Conservation (phyloP, 2,797 vertebrate species). For the Myoxocephalus aenaeus region DNA sequence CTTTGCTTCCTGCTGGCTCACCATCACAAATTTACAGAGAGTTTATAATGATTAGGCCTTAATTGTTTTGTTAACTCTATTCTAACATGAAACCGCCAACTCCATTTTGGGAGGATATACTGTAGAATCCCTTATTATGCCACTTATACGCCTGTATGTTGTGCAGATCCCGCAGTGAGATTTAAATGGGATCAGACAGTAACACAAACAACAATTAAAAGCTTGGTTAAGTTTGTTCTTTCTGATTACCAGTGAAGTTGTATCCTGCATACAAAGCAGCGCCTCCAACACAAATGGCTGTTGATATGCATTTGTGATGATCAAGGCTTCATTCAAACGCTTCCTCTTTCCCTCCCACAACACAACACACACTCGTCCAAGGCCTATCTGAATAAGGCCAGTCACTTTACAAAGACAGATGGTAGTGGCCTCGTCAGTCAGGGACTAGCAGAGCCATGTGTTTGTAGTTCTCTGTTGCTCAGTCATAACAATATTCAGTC, state of each 20-base stretch:
- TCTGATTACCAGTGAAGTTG: slow-evolving; percentile 79
- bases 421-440: slow-evolving; percentile 51
- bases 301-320: slow-evolving; percentile 68
- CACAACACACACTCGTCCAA: slow-evolving; percentile 52
- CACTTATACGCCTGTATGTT: slow-evolving; percentile 58
- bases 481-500: slow-evolving; percentile 59
- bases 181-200: slow-evolving; percentile 78
- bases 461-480: slow-evolving; percentile 39
- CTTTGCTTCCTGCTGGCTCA: slow-evolving; percentile 5
- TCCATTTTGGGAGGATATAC: slow-evolving; percentile 60
- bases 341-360: slow-evolving; percentile 54
- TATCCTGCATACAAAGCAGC: slow-evolving; percentile 69
- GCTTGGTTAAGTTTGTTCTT: slow-evolving; percentile 84
- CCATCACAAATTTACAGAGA: slow-evolving; percentile 23
- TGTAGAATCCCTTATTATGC: slow-evolving; percentile 61
- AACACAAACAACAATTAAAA: slow-evolving; percentile 86
- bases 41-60: slow-evolving; percentile 51
- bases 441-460: slow-evolving; percentile 31
- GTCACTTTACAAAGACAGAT: slow-evolving; percentile 68
- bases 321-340: slow-evolving; percentile 66
- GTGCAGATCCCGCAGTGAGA: slow-evolving; percentile 61
- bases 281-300: slow-evolving; percentile 62
- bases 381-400: slow-evolving; percentile 64
- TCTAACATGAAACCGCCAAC: slow-evolving; percentile 44
- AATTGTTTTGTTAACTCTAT: slow-evolving; percentile 51